Base-by-base conservation (phyloP, 2,113 vertebrate genomes). In the Aegotheles bennettii region DNA sequence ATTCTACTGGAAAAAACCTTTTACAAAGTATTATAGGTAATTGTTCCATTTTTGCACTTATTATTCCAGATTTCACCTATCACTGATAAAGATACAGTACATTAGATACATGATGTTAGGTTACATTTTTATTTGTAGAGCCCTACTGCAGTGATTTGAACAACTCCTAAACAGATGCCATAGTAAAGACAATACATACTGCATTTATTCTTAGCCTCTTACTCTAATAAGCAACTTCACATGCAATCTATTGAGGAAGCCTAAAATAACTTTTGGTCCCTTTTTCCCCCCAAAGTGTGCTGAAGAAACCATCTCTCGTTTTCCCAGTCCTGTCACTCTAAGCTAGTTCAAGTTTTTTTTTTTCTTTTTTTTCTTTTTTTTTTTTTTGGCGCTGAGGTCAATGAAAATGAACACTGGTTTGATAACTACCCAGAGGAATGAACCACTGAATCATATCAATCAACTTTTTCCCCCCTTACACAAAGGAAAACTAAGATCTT, bases 11-110 rank as follows among this genome's bases (percentile, higher is more conserved):
- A 96, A 98, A 98, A 97, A 96, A 51, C 90, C 96, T 97, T 97
- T 98, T 98, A 98, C 97, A 98, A 98, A 98, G 98, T 95, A 97
- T 98, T 97, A 96, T 95, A 97, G 97, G 96, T 97, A 96, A 97
- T 96, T 97, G 97, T 97, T 97, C 97, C 89, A 45, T 95, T 97
- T 97, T 97, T 97, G 96, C 97, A 97, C 95, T 98, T 97, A 93
- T 97, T 98, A 97, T 93, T 98, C 69, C 91, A 97, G 97, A 97
- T 97, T 98, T 98, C 89, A 97, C 93, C 91, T 96, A 94, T 97
- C 94, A 96, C 96, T 97, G 97, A 95, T 96, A 98, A 97, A 97
- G 96, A 97, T 97, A 98, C 98, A 98, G 97, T 98, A 98, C 97
- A 97, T 97, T 94, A 97, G 97, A 98, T 97, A 97, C 95, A 92